phyloP scores from a whole-genome alignment of 2,113 vertebrate species.

The Heterotilapia buettikoferi region DNA sequence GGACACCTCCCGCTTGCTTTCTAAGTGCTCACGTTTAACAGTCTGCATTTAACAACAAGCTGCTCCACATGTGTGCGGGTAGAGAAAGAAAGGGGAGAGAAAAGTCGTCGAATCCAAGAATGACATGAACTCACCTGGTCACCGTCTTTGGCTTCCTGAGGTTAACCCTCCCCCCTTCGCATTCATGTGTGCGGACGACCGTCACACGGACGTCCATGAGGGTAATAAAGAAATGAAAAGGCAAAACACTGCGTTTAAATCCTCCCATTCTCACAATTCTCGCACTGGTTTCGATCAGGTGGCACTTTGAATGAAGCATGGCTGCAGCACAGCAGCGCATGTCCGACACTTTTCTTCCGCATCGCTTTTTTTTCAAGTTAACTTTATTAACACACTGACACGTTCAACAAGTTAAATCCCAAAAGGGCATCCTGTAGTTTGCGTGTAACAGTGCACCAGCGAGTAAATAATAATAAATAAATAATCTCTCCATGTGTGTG shows the following conservation, averaged over 20 bases:
- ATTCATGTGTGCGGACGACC: rapidly evolving
- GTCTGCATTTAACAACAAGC: rapidly evolving
- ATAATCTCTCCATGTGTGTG: not conserved
- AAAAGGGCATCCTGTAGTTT: not conserved
- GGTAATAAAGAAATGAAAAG: not conserved
- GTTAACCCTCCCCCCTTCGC: not conserved
- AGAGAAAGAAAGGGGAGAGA: rapidly evolving
- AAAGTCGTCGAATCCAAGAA: not conserved
- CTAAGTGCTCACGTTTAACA: not conserved
- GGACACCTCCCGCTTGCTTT: not conserved
- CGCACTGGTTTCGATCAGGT: not conserved
- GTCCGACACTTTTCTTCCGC: not conserved
- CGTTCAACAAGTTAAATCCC: not conserved
- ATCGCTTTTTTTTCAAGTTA: not conserved
- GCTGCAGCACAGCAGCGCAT: not conserved
- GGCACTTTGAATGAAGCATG: not conserved
- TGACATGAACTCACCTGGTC: not conserved
- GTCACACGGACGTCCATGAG: rapidly evolving
- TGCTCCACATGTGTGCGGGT: not conserved
- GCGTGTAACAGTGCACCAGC: not conserved
- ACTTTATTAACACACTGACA: not conserved
- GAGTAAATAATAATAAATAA: not conserved
- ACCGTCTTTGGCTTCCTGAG: not conserved
- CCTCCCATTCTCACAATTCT: rapidly evolving
- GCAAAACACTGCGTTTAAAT: not conserved